A percentile compares a stretch with the other conserved stretches of the same genome.
Conservation (phyloP, 2,113 vertebrate genomes). For the Paracanthobrama guichenoti region DNA sequence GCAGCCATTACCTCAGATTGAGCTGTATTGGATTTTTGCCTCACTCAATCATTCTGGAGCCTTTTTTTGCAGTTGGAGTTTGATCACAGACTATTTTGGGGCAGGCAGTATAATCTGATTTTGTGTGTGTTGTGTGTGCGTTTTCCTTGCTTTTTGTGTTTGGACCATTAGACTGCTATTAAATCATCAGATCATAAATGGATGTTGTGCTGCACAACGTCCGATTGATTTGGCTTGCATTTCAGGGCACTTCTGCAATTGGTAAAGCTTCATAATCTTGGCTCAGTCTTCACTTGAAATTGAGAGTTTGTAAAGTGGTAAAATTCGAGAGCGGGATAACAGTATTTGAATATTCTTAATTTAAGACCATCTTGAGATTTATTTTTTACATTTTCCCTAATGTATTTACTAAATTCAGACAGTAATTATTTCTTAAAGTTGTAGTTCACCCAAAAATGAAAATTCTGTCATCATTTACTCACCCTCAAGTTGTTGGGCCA, state of each 20-base stretch:
- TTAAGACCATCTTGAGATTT: neutral
- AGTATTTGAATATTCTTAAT: neutral
- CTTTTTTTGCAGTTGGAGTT: constrained; percentile 71
- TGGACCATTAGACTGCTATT: constrained; percentile 41
- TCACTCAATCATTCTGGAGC: constrained; percentile 68
- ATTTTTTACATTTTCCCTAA: neutral
- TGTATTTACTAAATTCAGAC: neutral
- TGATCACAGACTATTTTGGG: constrained; percentile 71
- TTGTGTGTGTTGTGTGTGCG: constrained; percentile 1
- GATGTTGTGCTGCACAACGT: constrained; percentile 37
- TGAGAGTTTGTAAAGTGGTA: constrained; percentile 9
- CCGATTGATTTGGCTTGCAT: constrained; percentile 63
- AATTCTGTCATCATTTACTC: too few species aligned
- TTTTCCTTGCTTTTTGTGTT: constrained; percentile 37
- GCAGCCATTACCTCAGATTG: constrained; percentile 75
- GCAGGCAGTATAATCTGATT: constrained; percentile 65
- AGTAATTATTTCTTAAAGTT: neutral
- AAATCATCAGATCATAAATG: constrained; percentile 32
- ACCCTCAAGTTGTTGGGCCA: too few species aligned
- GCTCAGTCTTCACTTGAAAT: constrained; percentile 38
- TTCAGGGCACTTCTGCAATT: constrained; percentile 49
- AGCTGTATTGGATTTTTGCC: constrained; percentile 74
- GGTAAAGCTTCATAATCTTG: constrained; percentile 35
- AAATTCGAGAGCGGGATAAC: neutral
- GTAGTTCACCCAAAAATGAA: too few species aligned